Evolutionary conservation across 2,797 vertebrate species (phyloP).

Genomic region (Siniperca scherzeri): DNA sequence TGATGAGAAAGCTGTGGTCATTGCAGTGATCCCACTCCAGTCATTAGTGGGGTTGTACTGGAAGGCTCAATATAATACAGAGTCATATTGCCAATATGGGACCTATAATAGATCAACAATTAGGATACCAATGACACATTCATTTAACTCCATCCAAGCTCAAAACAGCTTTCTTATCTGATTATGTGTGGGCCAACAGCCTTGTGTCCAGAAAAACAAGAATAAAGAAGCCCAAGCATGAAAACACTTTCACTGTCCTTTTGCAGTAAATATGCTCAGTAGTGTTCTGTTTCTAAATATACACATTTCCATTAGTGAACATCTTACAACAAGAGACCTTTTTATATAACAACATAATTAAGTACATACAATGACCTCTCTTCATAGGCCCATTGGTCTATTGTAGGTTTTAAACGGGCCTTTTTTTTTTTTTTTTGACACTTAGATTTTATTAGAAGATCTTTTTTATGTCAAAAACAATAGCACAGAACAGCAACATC

Average conservation of each 20-base stretch:
- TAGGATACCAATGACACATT: background rate
- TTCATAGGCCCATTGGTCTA: background rate
- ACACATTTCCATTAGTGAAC: background rate
- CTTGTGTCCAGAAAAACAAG: background rate
- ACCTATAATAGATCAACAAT: background rate
- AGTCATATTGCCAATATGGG: background rate
- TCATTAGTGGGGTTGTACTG: background rate
- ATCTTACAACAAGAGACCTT: background rate
- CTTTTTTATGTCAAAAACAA: background rate
- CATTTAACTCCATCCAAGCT: background rate
- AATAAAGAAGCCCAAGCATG: constrained; percentile 5
- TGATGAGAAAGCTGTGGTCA: background rate
- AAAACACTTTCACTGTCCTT: background rate
- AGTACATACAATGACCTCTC: background rate
- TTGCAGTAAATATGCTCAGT: background rate
- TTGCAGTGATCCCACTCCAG: background rate
- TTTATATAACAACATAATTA: constrained; percentile 9
- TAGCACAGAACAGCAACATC: constrained; percentile 13
- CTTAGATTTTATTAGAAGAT: background rate
- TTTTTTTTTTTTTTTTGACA: background rate
- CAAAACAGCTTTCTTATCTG: background rate
- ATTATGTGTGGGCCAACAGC: background rate
- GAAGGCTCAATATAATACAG: background rate
- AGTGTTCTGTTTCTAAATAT: background rate
- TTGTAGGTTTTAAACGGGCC: background rate